Conservation (phyloP, 2,888 invertebrate species). For the Anaspis maculata region DNA sequence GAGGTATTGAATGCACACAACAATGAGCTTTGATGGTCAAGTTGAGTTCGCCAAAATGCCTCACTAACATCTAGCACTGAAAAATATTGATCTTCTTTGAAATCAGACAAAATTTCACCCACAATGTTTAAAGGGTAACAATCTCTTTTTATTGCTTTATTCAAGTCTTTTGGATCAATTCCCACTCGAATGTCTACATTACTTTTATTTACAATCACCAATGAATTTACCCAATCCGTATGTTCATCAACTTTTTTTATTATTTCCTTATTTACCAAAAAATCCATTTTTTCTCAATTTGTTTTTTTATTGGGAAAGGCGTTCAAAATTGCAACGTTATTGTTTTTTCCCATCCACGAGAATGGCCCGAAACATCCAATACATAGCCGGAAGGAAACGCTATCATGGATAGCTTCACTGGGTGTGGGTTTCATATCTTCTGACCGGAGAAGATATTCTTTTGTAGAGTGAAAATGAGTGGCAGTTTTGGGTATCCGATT, state of each 20-base stretch:
- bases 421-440: too few relatives aligned
- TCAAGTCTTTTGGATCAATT: constrained; percentile 8
- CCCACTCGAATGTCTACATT: constrained; percentile 5
- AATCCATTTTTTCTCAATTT: constrained; percentile 12
- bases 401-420: too few relatives aligned
- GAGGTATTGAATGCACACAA: background rate
- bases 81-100: background rate
- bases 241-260: constrained; percentile 12
- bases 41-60: background rate
- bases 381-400: too few relatives aligned
- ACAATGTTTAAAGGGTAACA: background rate
- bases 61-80: background rate
- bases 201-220: constrained; percentile 8
- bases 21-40: background rate
- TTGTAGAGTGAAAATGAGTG: too few relatives aligned
- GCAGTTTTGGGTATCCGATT: too few relatives aligned
- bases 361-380: too few relatives aligned
- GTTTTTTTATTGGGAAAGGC: background rate
- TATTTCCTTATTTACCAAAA: constrained; percentile 11
- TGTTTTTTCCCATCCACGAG: too few relatives aligned
- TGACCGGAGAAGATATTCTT: too few relatives aligned
- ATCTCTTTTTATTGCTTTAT: constrained; percentile 6
- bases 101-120: background rate
- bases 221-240: constrained; percentile 7
- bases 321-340: too few relatives aligned